Evolutionary conservation across 2,888 invertebrate species (phyloP).

Genomic region (Phalangium opilio): DNA sequence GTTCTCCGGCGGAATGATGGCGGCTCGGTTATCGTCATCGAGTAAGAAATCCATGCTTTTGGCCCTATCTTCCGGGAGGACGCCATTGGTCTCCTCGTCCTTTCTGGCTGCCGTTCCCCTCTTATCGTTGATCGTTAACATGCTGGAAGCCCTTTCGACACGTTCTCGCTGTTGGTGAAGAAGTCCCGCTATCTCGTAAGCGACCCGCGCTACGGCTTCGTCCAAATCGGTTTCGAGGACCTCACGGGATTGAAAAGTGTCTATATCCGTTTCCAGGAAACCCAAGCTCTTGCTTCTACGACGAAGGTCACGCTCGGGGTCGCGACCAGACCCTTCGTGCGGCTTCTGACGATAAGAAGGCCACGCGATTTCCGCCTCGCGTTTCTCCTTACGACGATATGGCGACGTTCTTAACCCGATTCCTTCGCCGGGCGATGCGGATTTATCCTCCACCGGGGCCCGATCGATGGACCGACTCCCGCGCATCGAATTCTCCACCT

Average conservation of each 20-base stretch:
- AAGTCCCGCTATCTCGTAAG: slow-evolving; percentile 10
- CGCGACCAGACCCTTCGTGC: slow-evolving; percentile 2
- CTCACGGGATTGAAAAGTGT: slow-evolving; percentile 8
- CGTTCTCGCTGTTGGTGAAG: slow-evolving; percentile 2
- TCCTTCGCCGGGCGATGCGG: slow-evolving; percentile 3
- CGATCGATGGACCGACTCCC: slow-evolving; percentile 14
- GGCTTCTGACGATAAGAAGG: slow-evolving; percentile 12
- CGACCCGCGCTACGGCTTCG: slow-evolving; percentile 4
- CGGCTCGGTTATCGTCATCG: slow-evolving; percentile 78
- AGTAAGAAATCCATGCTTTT: slow-evolving; percentile 91
- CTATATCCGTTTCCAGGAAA: slow-evolving; percentile 17
- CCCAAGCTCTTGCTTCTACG: slow-evolving; percentile 12
- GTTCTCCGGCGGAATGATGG: slow-evolving; percentile 83
- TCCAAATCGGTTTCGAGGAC: slow-evolving; percentile 5
- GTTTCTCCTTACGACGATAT: slow-evolving; percentile 2
- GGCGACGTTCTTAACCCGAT: slow-evolving; percentile 3
- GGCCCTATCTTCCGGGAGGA: slow-evolving; percentile 30
- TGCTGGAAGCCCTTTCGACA: neutral
- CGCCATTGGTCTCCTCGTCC: slow-evolving; percentile 4
- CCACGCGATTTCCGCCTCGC: slow-evolving; percentile 13
- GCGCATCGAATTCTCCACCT: slow-evolving; percentile 17
- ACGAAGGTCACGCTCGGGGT: slow-evolving; percentile 1
- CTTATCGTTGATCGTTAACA: slow-evolving; percentile 1
- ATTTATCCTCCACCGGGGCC: neutral
- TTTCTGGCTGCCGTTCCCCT: slow-evolving; percentile 4